phyloP scores from a whole-genome alignment of 2,113 vertebrate genomes.

The Alces alces region DNA sequence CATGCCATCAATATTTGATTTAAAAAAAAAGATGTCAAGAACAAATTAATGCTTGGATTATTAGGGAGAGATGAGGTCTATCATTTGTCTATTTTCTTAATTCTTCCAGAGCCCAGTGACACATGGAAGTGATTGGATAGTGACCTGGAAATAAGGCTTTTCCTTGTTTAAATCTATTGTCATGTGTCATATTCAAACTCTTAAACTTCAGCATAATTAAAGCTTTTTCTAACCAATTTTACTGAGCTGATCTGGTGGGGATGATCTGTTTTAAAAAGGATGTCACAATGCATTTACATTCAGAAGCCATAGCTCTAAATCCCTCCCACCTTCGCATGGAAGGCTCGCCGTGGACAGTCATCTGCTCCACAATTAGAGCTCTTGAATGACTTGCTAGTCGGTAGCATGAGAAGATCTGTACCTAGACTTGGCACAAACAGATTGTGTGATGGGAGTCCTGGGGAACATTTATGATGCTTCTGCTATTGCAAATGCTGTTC shows the following conservation, averaged over 20 bases:
- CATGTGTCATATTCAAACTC: not conserved
- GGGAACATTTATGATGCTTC: conserved; percentile 57
- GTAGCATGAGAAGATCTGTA: not conserved
- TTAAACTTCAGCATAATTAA: not conserved
- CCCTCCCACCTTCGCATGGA: not conserved
- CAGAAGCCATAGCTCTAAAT: not conserved
- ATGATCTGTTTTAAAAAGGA: not conserved
- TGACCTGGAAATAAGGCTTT: not conserved
- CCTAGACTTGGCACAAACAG: not conserved
- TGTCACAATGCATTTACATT: not conserved
- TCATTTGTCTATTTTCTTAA: not conserved
- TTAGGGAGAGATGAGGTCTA: not conserved
- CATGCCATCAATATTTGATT: not conserved
- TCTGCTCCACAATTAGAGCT: not conserved
- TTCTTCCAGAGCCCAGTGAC: not conserved
- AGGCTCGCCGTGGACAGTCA: not conserved
- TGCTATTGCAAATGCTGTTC: conserved; percentile 50
- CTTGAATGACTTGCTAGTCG: conserved; percentile 37
- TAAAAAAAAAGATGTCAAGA: not conserved
- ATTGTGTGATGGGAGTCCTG: conserved; percentile 53
- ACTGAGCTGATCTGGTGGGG: not conserved
- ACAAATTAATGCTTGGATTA: not conserved
- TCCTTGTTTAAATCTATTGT: not conserved
- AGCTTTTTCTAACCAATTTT: not conserved
- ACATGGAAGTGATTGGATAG: not conserved